A percentile compares a stretch with the other conserved stretches of the same genome.
Conservation (phyloP, 1,140 invertebrate species). For the Plutomurus gul region DNA sequence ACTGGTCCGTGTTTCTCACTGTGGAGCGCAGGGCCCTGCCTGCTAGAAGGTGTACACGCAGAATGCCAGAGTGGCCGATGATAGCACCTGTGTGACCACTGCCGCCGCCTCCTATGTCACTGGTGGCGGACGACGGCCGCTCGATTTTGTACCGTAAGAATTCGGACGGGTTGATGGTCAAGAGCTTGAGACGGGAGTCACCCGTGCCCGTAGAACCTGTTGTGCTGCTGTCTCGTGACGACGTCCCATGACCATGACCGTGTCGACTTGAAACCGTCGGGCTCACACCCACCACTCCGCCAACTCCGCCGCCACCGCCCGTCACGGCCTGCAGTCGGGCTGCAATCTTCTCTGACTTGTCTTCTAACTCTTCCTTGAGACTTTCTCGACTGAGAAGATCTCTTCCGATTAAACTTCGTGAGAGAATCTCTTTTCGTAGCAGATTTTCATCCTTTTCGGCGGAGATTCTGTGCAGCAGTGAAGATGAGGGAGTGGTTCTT, state of each 20-base stretch:
- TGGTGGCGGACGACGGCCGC: conserved; percentile 59
- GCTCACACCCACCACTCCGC: conserved; percentile 7
- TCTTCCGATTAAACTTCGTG: conserved; percentile 44
- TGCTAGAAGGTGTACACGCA: conserved; percentile 87
- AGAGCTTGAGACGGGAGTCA: conserved; percentile 64
- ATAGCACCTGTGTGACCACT: conserved; percentile 55
- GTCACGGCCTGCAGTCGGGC: conserved; percentile 29
- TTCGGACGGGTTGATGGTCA: conserved; percentile 88
- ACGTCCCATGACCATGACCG: background rate
- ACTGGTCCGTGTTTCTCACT: conserved; percentile 58
- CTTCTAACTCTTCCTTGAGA: conserved; percentile 41
- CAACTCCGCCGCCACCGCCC: no score
- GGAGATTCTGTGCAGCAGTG: conserved; percentile 46
- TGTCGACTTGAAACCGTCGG: background rate
- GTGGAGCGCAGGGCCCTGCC: conserved; percentile 48
- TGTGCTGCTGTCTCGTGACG: background rate
- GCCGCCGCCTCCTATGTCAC: conserved; percentile 56
- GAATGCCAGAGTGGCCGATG: conserved; percentile 78
- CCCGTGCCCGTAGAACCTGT: conserved; percentile 56
- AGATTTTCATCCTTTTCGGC: conserved; percentile 40
- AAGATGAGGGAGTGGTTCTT: conserved; percentile 45
- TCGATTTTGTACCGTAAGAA: conserved; percentile 91
- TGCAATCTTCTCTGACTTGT: conserved; percentile 37
- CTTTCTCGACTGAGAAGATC: conserved; percentile 39
- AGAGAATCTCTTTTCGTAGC: conserved; percentile 50